Percentiles rank a stretch among this genome's conserved stretches.
These are phyloP conservation scores for Remorina albescens DNA, from an alignment of 2,797 vertebrate genomes.

Conservation along the genomic window DNA sequence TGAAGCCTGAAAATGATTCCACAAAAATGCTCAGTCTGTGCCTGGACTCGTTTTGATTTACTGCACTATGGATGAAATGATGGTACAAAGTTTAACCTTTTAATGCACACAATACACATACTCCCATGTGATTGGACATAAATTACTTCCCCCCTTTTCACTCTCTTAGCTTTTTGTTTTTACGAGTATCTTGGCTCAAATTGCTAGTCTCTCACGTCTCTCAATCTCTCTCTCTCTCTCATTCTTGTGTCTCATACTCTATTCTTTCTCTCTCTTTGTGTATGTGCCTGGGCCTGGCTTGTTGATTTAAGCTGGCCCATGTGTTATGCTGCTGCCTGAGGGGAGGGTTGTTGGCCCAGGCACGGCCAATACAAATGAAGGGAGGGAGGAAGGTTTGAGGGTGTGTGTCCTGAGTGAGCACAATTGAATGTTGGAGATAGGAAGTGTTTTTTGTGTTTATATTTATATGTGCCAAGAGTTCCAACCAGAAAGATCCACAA, in stretches of 20 bases:
- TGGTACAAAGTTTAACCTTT: conserved; percentile 6
- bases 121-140: conserved; percentile 3
- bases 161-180: conserved; percentile 56
- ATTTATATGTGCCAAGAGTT: conserved; percentile 35
- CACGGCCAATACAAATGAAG: conserved; percentile 65
- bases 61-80: background rate
- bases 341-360: conserved; percentile 64
- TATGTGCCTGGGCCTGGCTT: conserved; percentile 76
- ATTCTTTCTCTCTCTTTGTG: conserved; percentile 9
- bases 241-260: conserved; percentile 3
- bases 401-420: conserved; percentile 39
- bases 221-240: conserved; percentile 14
- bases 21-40: conserved; percentile 4
- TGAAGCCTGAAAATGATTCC: conserved; percentile 6
- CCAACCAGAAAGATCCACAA: conserved; percentile 9
- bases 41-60: background rate
- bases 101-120: conserved; percentile 13
- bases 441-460: conserved; percentile 51
- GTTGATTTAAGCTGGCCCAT: conserved; percentile 81
- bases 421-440: conserved; percentile 30
- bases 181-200: conserved; percentile 59
- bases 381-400: conserved; percentile 59
- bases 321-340: conserved; percentile 74
- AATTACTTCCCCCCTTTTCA: background rate
- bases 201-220: conserved; percentile 14